Base-by-base conservation (phyloP, 1,140 invertebrate species). In the Hermetia illucens region DNA sequence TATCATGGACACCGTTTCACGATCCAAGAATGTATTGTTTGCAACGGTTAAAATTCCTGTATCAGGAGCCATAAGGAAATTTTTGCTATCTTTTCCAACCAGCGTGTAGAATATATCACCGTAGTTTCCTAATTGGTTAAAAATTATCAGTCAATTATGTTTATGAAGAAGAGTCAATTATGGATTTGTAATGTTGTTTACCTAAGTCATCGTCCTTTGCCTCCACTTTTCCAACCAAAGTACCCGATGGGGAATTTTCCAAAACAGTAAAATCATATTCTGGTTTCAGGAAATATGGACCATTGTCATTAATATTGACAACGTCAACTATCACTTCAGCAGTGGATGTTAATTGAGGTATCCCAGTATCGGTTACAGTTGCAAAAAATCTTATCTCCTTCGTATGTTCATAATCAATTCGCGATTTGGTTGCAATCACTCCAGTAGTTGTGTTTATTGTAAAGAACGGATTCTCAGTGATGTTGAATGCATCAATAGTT, bases 251-350 rank as follows among this genome's bases (percentile, higher is more conserved):
- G 0, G 81, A 72, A 51, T 90, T 85, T 62, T 93, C 89, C 2
- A 68, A 55, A 1, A 92, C 66, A 0, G 64, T 67, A 1, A 74
- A 76, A 21, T 73, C 71, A 53, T 92, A 92, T 5, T 65, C 60
- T 6, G 62, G 47, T 52, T 73, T 61, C 12, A 69, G 65, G 51
- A 92, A 94, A 25, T 73, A 65, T 0, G 89, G 89, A 55, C 77
- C 73, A 48, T 87, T 82, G 51, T 93, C 88, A 49, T 94, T 94
- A 1, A 88, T 71, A 52, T 92, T 92, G 16, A 78, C 68, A 10
- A 94, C 71, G 25, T 77, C 74, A 0, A 92, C 78, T 5, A 65
- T 71, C 3, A 95, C 74, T 12, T 71, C 66, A 0, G 85, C 82
- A 1, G 74, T 70, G 0, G 84, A 72, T 5, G 77, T 79, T 30